Evolutionary conservation across 2,888 invertebrate species (phyloP).

Genomic region (Acanthosoma haemorrhoidale): DNA sequence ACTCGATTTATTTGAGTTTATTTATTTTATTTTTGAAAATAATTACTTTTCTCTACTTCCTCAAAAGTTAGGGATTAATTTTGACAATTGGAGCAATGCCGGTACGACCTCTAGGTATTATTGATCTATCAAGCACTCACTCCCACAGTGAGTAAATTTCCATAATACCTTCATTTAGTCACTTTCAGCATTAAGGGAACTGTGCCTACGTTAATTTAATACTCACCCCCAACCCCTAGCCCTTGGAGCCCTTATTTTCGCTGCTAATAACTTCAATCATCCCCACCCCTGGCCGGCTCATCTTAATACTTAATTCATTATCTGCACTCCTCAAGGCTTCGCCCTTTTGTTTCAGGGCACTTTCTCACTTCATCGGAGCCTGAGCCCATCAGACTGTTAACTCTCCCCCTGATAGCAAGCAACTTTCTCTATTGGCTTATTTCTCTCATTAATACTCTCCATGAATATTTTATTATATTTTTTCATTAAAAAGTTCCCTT

Average conservation of each 20-base stretch:
- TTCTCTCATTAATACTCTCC: no score
- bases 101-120: no score
- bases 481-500: no score
- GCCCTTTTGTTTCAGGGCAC: neutral
- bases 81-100: no score
- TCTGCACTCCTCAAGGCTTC: neutral
- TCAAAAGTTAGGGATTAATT: no score
- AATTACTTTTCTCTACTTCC: no score
- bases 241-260: neutral
- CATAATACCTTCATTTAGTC: neutral
- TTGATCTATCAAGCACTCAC: no score
- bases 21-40: no score
- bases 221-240: neutral
- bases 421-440: no score
- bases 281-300: neutral
- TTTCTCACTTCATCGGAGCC: neutral
- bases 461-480: no score
- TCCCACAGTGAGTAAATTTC: neutral
- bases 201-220: no score
- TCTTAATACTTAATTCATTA: conserved; percentile 8
- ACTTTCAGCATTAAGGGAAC: neutral
- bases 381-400: neutral
- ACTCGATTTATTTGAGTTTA: no score
- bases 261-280: neutral
- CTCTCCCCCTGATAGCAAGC: neutral